phyloP scores from a whole-genome alignment of 2,888 invertebrate genomes.

The Actias luna region DNA sequence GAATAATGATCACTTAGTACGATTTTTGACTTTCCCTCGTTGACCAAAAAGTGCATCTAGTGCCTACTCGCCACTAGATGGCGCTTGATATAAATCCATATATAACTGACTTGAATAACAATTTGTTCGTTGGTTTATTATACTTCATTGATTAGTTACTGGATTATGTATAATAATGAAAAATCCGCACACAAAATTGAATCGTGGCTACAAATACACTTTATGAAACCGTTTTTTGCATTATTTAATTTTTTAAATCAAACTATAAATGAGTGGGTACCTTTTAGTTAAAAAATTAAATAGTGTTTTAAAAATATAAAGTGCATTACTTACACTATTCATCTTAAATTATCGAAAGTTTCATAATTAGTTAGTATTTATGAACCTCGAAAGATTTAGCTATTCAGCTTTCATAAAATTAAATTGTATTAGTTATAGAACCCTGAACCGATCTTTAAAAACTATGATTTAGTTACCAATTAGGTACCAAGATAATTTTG shows the following conservation, averaged over 20 bases:
- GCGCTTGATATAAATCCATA: slow-evolving; percentile 27
- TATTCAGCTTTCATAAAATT: too few species aligned
- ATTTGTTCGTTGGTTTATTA: neutral
- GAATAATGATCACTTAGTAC: too few species aligned
- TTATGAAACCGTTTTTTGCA: neutral
- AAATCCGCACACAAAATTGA: neutral
- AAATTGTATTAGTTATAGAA: too few species aligned
- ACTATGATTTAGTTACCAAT: too few species aligned
- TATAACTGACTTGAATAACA: neutral
- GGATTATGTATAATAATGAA: neutral
- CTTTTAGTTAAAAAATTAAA: neutral
- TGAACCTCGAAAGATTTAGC: too few species aligned
- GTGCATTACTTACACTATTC: neutral
- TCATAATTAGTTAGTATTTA: too few species aligned
- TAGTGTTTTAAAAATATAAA: neutral
- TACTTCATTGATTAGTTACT: neutral
- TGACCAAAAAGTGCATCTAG: neutral
- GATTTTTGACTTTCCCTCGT: neutral
- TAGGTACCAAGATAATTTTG: too few species aligned
- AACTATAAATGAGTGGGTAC: neutral
- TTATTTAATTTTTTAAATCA: neutral
- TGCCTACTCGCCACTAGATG: slow-evolving; percentile 63
- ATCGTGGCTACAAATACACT: neutral
- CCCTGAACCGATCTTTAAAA: too few species aligned
- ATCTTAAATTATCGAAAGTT: neutral